Evolutionary conservation across 2,113 vertebrate species (phyloP).

Genomic region (Machaerirhynchus nigripectus): DNA sequence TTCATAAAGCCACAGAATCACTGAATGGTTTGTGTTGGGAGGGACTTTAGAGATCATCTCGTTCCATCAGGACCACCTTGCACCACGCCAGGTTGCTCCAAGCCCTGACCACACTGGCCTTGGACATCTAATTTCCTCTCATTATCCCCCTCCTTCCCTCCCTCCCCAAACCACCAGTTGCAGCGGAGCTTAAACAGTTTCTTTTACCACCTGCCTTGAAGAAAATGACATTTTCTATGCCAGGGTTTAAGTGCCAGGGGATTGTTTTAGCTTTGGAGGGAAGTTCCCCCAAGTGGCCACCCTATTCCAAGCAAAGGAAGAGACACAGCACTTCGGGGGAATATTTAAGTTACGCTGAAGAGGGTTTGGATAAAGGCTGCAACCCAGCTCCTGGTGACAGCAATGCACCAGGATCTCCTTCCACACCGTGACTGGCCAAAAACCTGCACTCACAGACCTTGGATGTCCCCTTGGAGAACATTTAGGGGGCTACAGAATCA

Average conservation of each 20-base stretch:
- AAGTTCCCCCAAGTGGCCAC: neutral
- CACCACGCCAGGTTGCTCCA: neutral
- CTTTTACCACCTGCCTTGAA: neutral
- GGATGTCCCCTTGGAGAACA: neutral
- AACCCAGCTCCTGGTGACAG: neutral
- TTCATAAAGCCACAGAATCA: neutral
- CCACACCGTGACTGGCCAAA: neutral
- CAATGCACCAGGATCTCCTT: neutral
- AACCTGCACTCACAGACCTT: neutral
- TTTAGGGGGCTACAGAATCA: neutral
- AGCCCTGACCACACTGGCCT: neutral
- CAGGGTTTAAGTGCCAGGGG: neutral
- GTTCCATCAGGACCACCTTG: neutral
- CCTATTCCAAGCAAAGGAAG: neutral
- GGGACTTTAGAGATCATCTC: neutral
- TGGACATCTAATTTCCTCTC: neutral
- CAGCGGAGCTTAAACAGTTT: neutral
- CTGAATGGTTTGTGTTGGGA: neutral
- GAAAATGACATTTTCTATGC: neutral
- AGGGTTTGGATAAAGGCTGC: neutral
- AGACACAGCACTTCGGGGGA: neutral
- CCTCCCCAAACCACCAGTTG: neutral
- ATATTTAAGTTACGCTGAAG: rapidly evolving
- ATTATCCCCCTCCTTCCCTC: neutral
- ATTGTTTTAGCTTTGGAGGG: neutral